A percentile compares a stretch with the other conserved stretches of the same genome.
Conservation (phyloP, 2,888 invertebrate species). For the Drosophila barbarae region DNA sequence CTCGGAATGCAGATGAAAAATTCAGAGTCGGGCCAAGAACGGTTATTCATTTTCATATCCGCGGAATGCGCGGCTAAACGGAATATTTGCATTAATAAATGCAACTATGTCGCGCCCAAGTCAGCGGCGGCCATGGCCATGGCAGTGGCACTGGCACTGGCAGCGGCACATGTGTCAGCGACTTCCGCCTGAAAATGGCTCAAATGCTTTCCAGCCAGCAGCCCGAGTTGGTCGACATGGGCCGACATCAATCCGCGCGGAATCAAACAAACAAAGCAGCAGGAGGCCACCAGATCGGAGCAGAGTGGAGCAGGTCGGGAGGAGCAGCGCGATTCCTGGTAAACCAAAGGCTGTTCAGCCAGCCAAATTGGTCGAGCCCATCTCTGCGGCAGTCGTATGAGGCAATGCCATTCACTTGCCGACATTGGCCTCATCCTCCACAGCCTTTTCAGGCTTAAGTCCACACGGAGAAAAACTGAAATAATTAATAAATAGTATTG, state of each 20-base stretch:
- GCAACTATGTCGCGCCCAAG: conserved; percentile 72
- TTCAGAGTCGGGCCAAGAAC: conserved; percentile 44
- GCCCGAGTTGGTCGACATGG: conserved; percentile 36
- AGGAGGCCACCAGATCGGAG: conserved; percentile 44
- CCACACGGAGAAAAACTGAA: conserved; percentile 14
- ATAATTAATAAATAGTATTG: neutral
- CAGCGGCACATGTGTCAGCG: conserved; percentile 23
- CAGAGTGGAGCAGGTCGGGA: conserved; percentile 17
- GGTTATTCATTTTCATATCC: conserved; percentile 64
- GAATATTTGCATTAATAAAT: conserved; percentile 72
- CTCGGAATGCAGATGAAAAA: conserved; percentile 19
- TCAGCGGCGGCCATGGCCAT: conserved; percentile 47
- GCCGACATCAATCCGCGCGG: conserved; percentile 48
- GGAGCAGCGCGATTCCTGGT: conserved; percentile 22
- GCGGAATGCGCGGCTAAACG: conserved; percentile 51
- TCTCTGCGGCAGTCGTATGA: conserved; percentile 31
- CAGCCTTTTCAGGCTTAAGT: conserved; percentile 12
- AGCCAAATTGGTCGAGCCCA: conserved; percentile 36
- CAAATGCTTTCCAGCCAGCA: conserved; percentile 40
- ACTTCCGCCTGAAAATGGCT: conserved; percentile 39
- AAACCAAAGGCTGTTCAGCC: conserved; percentile 19
- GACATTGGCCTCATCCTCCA: conserved; percentile 34
- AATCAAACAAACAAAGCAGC: conserved; percentile 56
- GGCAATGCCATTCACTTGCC: conserved; percentile 41
- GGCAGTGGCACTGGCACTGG: conserved; percentile 34